Conservation (phyloP, 2,797 vertebrate genomes). For the Paratrypauchen microcephalus region DNA sequence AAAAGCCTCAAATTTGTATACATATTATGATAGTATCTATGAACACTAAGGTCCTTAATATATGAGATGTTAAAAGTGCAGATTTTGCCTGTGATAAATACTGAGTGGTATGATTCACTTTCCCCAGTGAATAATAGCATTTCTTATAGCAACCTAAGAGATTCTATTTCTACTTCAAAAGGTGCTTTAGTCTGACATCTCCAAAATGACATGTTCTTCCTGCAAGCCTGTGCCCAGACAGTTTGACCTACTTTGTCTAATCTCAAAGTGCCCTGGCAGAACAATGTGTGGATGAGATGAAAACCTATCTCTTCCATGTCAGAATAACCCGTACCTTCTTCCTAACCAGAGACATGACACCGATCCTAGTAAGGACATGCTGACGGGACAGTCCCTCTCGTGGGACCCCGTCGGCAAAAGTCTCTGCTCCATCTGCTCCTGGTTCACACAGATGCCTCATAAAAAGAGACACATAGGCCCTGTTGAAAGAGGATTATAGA, state of each 20-base stretch:
- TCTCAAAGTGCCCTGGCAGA: slow-evolving; percentile 25
- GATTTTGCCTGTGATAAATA: background rate
- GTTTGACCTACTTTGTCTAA: slow-evolving; percentile 51
- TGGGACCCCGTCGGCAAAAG: slow-evolving; percentile 95
- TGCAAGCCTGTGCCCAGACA: slow-evolving; percentile 19
- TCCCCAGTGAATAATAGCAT: background rate
- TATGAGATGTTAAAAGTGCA: background rate
- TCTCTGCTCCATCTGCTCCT: slow-evolving; percentile 92
- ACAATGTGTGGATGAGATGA: slow-evolving; percentile 12
- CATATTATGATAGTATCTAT: background rate
- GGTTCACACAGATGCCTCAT: slow-evolving; percentile 98
- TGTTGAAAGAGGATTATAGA: slow-evolving; percentile 46
- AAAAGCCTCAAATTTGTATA: background rate
- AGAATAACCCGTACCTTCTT: slow-evolving; percentile 86
- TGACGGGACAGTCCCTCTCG: slow-evolving; percentile 95
- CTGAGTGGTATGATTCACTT: background rate
- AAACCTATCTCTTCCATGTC: slow-evolving; percentile 8
- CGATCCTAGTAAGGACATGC: slow-evolving; percentile 95
- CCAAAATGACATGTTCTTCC: background rate
- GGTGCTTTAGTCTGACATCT: slow-evolving; percentile 8
- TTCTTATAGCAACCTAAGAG: background rate
- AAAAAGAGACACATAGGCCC: slow-evolving; percentile 97
- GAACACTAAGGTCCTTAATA: background rate
- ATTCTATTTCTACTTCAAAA: background rate
- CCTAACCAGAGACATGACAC: slow-evolving; percentile 98